Conservation (phyloP, 2,797 vertebrate species). For the Cichlasoma orientale region DNA sequence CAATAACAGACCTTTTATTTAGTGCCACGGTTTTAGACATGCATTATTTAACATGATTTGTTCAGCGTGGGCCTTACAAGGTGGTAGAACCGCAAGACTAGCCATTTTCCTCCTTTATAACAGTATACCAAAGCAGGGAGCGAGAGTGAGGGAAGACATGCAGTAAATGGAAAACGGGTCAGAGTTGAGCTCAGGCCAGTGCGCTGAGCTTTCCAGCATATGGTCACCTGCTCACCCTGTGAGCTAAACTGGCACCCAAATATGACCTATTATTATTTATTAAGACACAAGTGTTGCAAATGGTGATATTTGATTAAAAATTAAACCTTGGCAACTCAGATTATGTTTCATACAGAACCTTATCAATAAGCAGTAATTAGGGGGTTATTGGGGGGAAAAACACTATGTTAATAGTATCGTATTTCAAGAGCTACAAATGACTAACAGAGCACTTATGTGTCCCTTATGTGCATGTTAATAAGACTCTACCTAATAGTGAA, state of each 20-base stretch:
- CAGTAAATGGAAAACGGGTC: no score
- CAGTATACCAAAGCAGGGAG: no score
- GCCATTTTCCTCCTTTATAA: background rate
- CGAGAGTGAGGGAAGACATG: no score
- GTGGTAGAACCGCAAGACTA: background rate
- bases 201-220: no score
- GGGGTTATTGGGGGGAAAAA: background rate
- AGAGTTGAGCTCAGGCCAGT: no score
- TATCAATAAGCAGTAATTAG: background rate
- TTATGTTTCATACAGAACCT: background rate
- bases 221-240: no score
- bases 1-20: no score
- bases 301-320: background rate
- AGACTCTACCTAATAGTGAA: background rate
- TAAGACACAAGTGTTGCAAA: background rate
- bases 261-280: background rate
- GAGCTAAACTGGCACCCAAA: background rate
- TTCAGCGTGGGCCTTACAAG: background rate
- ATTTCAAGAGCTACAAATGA: background rate
- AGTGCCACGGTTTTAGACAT: background rate
- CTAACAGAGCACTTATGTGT: background rate
- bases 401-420: background rate
- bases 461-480: background rate
- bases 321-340: background rate
- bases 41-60: background rate